These are phyloP conservation scores for Rutilus rutilus DNA, from an alignment of 2,113 vertebrate species.

Conservation along the genomic window DNA sequence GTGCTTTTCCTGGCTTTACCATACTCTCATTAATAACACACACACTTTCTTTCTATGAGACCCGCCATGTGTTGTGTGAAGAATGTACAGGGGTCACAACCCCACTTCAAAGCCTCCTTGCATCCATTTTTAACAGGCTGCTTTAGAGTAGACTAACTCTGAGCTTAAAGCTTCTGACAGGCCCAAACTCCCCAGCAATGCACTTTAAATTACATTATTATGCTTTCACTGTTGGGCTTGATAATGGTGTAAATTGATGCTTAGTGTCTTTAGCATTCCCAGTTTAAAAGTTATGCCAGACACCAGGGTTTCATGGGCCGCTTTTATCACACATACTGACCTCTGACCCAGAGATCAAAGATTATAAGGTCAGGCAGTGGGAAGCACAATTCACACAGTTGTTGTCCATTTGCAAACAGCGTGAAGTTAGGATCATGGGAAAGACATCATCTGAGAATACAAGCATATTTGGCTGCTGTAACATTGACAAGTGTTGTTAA, in stretches of 20 bases:
- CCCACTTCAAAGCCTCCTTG: slow-evolving; percentile 43
- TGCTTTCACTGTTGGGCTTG: slow-evolving; percentile 5
- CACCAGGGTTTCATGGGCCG: not conserved
- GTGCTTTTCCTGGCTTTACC: not conserved
- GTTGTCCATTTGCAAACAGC: slow-evolving; percentile 39
- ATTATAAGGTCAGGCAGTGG: slow-evolving; percentile 23
- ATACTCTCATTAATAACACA: not conserved
- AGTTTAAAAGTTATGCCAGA: not conserved
- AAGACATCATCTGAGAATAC: slow-evolving; percentile 14
- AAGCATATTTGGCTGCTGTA: not conserved
- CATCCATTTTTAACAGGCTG: slow-evolving; percentile 42
- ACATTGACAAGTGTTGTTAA: not conserved
- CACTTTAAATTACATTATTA: not conserved
- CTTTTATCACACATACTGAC: slow-evolving; percentile 20
- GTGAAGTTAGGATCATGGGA: slow-evolving; percentile 40
- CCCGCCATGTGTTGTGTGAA: slow-evolving; percentile 40
- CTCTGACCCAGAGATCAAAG: slow-evolving; percentile 42
- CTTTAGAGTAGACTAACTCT: slow-evolving; percentile 5
- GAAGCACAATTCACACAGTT: slow-evolving; percentile 22
- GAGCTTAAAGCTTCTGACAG: slow-evolving; percentile 3
- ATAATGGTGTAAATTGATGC: not conserved
- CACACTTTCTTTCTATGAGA: slow-evolving; percentile 27
- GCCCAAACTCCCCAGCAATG: not conserved
- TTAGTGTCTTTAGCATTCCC: not conserved
- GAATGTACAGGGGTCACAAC: slow-evolving; percentile 47